A percentile compares a stretch with the other conserved stretches of the same genome.
Evolutionary conservation across 2,113 vertebrate genomes (phyloP).

Genomic region (Bettongia penicillata): DNA sequence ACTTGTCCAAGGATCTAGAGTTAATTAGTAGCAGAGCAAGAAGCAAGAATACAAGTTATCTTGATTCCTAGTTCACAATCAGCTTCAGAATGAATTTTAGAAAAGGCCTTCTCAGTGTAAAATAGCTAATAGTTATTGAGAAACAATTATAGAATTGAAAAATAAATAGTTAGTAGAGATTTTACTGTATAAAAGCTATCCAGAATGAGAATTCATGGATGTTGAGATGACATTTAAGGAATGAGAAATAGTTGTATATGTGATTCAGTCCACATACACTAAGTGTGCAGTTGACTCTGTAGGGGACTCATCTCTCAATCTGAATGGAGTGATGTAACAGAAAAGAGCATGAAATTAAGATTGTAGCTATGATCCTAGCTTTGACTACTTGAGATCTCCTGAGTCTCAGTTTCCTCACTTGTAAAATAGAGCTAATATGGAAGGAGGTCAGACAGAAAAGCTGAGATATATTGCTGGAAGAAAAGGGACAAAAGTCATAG

Average conservation of each 20-base stretch:
- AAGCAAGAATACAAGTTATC: not conserved
- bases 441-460: not conserved
- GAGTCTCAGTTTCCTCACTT: not conserved
- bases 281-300: not conserved
- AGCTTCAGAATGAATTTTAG: not conserved
- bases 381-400: not conserved
- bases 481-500: not conserved
- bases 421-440: not conserved
- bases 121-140: not conserved
- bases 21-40: not conserved
- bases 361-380: not conserved
- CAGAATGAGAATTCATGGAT: not conserved
- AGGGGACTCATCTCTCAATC: not conserved
- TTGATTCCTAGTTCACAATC: not conserved
- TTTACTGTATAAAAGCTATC: not conserved
- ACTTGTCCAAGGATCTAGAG: not conserved
- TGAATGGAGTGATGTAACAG: not conserved
- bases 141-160: not conserved
- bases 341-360: slow-evolving; percentile 9
- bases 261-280: not conserved
- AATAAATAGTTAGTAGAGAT: not conserved
- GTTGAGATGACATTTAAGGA: not conserved
- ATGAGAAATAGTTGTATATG: not conserved
- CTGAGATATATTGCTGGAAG: not conserved
- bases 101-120: not conserved